Evolutionary conservation across 2,888 invertebrate species (phyloP), one percentile per base, ranked within the genome.

Genomic region (Chouioia cunea): DNA sequence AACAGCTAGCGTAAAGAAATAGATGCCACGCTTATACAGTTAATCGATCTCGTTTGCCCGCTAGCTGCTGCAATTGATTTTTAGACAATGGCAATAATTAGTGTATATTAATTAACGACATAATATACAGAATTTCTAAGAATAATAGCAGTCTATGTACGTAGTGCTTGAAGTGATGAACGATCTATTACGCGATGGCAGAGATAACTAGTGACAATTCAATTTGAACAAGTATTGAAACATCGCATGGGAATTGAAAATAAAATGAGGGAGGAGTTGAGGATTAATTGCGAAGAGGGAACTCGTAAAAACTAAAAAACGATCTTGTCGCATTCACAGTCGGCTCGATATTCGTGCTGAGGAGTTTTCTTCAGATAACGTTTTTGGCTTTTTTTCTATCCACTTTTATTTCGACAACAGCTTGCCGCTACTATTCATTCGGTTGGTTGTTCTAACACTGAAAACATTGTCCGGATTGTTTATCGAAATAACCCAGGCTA

Each of bases 401-500:
- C 27, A 4, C 27, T 27, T 27, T 27, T 27, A 27, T 27, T 27
- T 27, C 27, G 27, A 27, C 6, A 6, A 3, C 27, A 27, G 53
- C 14, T 16, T 27, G 18, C 46, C 20, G 43, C 15, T 36, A 53
- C 47, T 46, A 60, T 53, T 67, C 67, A 54, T 65, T 71, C 63
- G 60, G 71, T 59, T 64, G 57, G 48, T n/a, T n/a, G n/a, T n/a
- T 53, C 76, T 74, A 76, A 76, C 73, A 74, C 52, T 56, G 65
- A 71, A 63, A 74, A 53, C 64, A 62, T 23, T 53, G 14, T 23
- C 70, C 67, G 58, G 74, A 77, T 76, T 79, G 78, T 78, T 77
- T 77, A 73, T 22, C 66, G 75, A 77, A 81, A 81, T 80, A 80
- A 78, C 71, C 57, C 62, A 65, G 43, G n/a, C 23, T 46, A 27